Evolutionary conservation across 2,888 invertebrate species (phyloP).

Genomic region (Pollenia labialis): DNA sequence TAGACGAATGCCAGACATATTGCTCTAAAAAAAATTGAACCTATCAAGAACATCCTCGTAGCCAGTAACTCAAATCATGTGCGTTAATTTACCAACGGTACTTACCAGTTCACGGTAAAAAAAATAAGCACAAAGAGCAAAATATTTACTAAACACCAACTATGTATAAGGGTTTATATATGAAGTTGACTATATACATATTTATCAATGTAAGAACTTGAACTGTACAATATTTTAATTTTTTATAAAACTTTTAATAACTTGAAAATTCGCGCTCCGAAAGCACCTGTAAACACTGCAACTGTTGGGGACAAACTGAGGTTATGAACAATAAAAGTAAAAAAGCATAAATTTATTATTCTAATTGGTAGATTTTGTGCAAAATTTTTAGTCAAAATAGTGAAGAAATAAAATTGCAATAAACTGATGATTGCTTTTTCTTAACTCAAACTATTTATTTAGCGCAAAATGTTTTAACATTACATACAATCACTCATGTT

Average conservation of each 20-base stretch:
- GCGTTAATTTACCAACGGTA: conserved; percentile 1
- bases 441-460: too few relatives aligned
- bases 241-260: background rate
- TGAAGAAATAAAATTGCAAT: too few relatives aligned
- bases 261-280: background rate
- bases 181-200: background rate
- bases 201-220: background rate
- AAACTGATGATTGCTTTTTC: too few relatives aligned
- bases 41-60: background rate
- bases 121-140: background rate
- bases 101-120: background rate
- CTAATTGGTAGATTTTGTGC: background rate
- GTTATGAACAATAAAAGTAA: conserved; percentile 7
- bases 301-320: background rate
- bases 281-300: background rate
- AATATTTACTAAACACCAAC: background rate
- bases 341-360: background rate
- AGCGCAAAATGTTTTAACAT: too few relatives aligned
- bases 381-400: too few relatives aligned
- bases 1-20: background rate
- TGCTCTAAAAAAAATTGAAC: background rate
- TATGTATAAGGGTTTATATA: too few relatives aligned
- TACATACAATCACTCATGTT: too few relatives aligned
- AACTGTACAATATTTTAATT: background rate
- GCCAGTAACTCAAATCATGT: background rate